These are phyloP conservation scores for Cosmopolites sordidus DNA, from an alignment of 2,888 invertebrate genomes.

Conservation along the genomic window DNA sequence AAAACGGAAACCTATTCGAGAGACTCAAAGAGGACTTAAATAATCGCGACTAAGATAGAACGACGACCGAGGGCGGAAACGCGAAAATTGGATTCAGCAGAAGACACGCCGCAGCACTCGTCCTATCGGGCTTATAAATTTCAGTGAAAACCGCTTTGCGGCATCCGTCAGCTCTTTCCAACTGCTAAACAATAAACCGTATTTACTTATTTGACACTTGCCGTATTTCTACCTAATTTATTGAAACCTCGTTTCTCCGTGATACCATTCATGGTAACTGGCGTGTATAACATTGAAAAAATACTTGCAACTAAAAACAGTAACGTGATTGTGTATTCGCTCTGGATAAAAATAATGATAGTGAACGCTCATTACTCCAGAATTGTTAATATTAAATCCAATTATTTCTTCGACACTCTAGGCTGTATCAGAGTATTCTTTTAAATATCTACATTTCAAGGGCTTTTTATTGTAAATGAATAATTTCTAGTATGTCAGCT, in stretches of 20 bases:
- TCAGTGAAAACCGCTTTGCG: not conserved
- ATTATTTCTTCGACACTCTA: too few species aligned
- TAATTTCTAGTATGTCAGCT: too few species aligned
- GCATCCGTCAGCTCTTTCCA: slow-evolving; percentile 1
- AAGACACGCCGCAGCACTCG: slow-evolving; percentile 1
- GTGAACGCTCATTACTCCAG: too few species aligned
- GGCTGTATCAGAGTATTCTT: too few species aligned
- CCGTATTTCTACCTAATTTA: slow-evolving; percentile 3
- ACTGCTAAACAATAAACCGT: slow-evolving; percentile 7
- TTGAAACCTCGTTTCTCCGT: not conserved
- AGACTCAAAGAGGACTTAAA: not conserved
- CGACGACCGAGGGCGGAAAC: not conserved
- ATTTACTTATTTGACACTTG: slow-evolving; percentile 3
- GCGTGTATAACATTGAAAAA: too few species aligned
- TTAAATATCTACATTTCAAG: too few species aligned
- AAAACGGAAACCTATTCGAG: not conserved
- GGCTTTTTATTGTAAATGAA: too few species aligned
- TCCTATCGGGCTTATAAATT: slow-evolving; percentile 6
- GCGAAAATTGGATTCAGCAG: slow-evolving; percentile 4
- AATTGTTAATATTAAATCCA: too few species aligned
- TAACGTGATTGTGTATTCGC: too few species aligned
- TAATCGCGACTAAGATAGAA: not conserved
- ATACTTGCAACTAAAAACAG: too few species aligned
- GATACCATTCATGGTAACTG: too few species aligned
- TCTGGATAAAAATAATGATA: too few species aligned